These are phyloP conservation scores for Parnassius glacialis DNA, from an alignment of 2,888 invertebrate species.

Conservation along the genomic window DNA sequence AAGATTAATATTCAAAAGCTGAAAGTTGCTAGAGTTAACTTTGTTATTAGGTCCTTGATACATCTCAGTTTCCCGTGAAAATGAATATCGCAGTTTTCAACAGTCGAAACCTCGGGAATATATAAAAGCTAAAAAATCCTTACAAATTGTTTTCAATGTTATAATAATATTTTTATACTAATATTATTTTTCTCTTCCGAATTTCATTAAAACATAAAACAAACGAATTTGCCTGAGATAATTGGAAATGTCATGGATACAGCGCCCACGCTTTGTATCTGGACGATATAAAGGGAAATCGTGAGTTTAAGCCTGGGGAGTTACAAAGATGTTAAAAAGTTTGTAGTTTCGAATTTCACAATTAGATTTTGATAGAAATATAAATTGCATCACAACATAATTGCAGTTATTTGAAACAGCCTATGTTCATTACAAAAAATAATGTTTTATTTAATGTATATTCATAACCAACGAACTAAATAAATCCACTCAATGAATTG, in stretches of 20 bases:
- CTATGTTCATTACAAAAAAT: too few species aligned
- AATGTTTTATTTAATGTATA: too few species aligned
- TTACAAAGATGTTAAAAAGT: not conserved
- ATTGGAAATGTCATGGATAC: slow-evolving; percentile 13
- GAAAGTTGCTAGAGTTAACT: too few species aligned
- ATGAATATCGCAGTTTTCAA: too few species aligned
- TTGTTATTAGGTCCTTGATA: too few species aligned
- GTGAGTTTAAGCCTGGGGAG: not conserved
- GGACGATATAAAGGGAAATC: not conserved
- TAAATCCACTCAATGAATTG: too few species aligned
- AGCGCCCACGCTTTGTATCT: slow-evolving; percentile 6
- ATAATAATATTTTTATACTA: slow-evolving; percentile 8
- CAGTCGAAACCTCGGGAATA: too few species aligned
- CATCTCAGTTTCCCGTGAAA: too few species aligned
- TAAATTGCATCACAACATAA: not conserved
- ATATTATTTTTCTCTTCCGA: not conserved
- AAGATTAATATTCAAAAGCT: too few species aligned
- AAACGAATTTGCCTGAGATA: not conserved
- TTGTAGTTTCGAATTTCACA: not conserved
- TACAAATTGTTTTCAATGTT: slow-evolving; percentile 7
- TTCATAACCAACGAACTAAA: too few species aligned
- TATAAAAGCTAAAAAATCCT: too few species aligned
- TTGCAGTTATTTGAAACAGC: too few species aligned
- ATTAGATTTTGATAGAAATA: not conserved
- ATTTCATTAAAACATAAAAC: slow-evolving; percentile 10